These are phyloP conservation scores for Labia minor DNA, from an alignment of 2,888 invertebrate species.

Conservation along the genomic window DNA sequence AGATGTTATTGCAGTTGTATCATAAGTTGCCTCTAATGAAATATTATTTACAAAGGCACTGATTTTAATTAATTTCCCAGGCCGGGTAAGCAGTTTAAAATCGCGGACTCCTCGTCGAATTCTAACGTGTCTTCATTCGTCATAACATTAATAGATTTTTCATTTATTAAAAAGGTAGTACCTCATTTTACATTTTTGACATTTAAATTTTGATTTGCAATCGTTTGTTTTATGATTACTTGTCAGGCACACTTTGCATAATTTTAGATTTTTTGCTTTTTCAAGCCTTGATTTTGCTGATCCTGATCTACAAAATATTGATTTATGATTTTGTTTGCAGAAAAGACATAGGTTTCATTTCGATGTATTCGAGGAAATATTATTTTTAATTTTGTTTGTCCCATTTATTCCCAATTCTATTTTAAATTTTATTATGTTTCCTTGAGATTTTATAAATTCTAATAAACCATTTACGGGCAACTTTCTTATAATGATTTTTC, in stretches of 20 bases:
- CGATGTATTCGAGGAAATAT: neutral
- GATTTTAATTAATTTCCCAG: neutral
- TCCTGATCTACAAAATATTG: neutral
- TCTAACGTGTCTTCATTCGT: neutral
- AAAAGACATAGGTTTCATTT: neutral
- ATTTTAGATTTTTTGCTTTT: neutral
- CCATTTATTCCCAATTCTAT: neutral
- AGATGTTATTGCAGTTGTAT: neutral
- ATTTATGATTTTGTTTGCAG: neutral
- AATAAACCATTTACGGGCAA: neutral
- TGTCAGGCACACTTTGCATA: neutral
- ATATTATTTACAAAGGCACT: neutral
- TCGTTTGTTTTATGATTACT: neutral
- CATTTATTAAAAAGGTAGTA: neutral
- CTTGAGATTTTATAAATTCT: neutral
- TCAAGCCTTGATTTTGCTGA: neutral
- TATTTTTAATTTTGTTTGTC: neutral
- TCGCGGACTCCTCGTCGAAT: neutral
- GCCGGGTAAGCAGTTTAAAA: neutral
- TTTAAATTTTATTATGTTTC: neutral
- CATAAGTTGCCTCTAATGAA: neutral
- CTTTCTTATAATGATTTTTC: neutral
- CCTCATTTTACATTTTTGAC: neutral
- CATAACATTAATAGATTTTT: neutral
- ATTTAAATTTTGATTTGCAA: neutral